Base-by-base conservation (phyloP, 2,888 invertebrate genomes). In the Andrena fulva region DNA sequence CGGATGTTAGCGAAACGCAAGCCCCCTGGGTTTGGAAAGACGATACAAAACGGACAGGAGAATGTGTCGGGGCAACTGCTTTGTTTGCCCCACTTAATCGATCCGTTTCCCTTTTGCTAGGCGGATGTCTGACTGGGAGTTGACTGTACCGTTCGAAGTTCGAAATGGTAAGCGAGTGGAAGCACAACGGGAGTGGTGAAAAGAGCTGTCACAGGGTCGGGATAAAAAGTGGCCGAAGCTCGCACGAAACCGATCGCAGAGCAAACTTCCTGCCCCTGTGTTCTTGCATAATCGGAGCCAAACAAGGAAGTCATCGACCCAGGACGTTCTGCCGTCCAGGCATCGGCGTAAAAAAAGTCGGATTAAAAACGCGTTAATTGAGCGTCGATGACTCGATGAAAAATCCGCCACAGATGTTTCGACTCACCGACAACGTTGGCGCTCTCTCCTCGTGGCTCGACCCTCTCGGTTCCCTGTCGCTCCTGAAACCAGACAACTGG, bases 391-490 rank as follows among this genome's bases (percentile, higher is more conserved):
- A 87, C 80, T 87, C 50, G 82, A 62, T 81, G 83, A 86, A 84
- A 85, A 83, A 84, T 76, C 5, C 67, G 59, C 59, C 64, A 80
- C 79, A 82, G 64, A 85, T 82, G 60, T 27, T 60, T 78, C 42
- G 64, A 87, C 91, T 91, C 77, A 91, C 91, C 89, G 89, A 90
- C 88, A 89, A 90, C 73, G 76, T 75, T 77, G 80, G 67, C 66
- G 70, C 74, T 79, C 75, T 75, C 69, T 52, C 81, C 67, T 48
- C 54, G 63, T 70, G 24, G 33, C 67, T 52, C 56, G 71, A 31
- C 50, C 63, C 80, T 62, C 56, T 59, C 69, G 82, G 52, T 67
- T 77, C 75, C 27, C 77, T 84, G 67, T 33, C 62, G 78, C 20
- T 63, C 29, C 84, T 89, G 82, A 70, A 87, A 87, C 62, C 10